phyloP scores from a whole-genome alignment of 2,888 invertebrate genomes.

The Ctena decussata region DNA sequence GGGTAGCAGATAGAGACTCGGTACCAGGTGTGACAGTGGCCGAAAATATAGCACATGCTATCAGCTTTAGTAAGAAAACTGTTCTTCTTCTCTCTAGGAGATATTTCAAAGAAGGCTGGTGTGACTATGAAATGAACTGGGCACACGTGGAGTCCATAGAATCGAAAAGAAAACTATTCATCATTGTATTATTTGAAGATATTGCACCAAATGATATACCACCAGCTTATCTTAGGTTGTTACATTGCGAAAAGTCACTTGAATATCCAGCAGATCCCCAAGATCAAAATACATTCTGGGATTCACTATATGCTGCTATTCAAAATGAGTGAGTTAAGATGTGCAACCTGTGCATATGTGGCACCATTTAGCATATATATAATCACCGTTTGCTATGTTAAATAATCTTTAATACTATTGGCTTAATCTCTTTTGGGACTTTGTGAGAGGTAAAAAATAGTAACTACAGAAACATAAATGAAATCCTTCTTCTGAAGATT shows the following conservation, averaged over 20 bases:
- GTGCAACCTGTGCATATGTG: too few species aligned
- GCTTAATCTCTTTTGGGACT: too few species aligned
- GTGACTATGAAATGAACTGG: constrained; percentile 65
- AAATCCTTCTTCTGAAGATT: too few species aligned
- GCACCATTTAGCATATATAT: too few species aligned
- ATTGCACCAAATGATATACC: constrained; percentile 35
- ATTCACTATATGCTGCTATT: too few species aligned
- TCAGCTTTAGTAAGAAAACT: constrained; percentile 51
- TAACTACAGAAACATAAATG: too few species aligned
- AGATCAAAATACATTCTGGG: constrained; percentile 50
- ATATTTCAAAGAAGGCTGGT: constrained; percentile 55
- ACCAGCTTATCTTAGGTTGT: constrained; percentile 22
- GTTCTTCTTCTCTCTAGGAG: constrained; percentile 49
- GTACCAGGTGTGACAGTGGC: constrained; percentile 53
- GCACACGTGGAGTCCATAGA: constrained; percentile 49
- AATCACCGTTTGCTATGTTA: too few species aligned
- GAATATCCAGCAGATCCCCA: constrained; percentile 43
- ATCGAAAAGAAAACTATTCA: constrained; percentile 41
- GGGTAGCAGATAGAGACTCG: constrained; percentile 57
- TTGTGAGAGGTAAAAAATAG: too few species aligned
- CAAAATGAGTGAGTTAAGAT: too few species aligned
- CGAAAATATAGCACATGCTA: constrained; percentile 60
- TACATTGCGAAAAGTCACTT: constrained; percentile 32
- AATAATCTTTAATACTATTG: too few species aligned
- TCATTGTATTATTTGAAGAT: constrained; percentile 49